Percentiles rank a stretch among this genome's conserved stretches.
phyloP scores from a whole-genome alignment of 2,113 vertebrate genomes.

The Gobius niger region DNA sequence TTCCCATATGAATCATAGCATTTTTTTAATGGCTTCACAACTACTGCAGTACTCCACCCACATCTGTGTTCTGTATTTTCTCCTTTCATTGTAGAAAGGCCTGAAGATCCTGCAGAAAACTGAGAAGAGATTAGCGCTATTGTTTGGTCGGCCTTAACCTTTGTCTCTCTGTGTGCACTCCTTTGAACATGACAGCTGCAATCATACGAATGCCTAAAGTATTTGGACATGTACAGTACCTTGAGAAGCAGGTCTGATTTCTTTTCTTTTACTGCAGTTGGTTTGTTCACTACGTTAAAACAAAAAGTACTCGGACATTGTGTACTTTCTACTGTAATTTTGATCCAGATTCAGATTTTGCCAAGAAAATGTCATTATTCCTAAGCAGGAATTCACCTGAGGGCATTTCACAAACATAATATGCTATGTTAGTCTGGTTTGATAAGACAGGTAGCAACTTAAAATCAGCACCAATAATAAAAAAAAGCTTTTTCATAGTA shows the following conservation, averaged over 20 bases:
- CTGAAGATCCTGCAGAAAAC: conserved; percentile 65
- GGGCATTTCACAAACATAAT: no score
- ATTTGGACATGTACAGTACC: conserved; percentile 57
- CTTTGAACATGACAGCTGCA: conserved; percentile 59
- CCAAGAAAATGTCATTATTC: no score
- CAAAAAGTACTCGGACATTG: not conserved
- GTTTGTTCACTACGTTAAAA: conserved; percentile 34
- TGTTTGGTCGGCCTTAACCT: conserved; percentile 61
- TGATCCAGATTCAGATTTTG: no score
- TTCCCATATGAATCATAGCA: conserved; percentile 4
- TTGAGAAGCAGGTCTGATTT: conserved; percentile 56
- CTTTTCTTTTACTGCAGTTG: conserved; percentile 29
- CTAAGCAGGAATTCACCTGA: no score
- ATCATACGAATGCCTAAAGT: conserved; percentile 58
- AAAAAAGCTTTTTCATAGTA: no score
- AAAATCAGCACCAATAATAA: no score
- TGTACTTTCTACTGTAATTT: no score
- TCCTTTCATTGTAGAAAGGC: conserved; percentile 48
- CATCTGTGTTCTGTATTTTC: conserved; percentile 16
- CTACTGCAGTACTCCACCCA: conserved; percentile 6
- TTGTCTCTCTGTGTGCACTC: conserved; percentile 68
- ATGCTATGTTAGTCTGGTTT: no score
- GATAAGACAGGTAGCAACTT: no score
- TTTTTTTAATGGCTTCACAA: conserved; percentile 8
- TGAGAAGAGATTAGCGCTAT: conserved; percentile 62